Base-by-base conservation (phyloP, 1,140 invertebrate genomes). In the Oreohelix idahoensis region DNA sequence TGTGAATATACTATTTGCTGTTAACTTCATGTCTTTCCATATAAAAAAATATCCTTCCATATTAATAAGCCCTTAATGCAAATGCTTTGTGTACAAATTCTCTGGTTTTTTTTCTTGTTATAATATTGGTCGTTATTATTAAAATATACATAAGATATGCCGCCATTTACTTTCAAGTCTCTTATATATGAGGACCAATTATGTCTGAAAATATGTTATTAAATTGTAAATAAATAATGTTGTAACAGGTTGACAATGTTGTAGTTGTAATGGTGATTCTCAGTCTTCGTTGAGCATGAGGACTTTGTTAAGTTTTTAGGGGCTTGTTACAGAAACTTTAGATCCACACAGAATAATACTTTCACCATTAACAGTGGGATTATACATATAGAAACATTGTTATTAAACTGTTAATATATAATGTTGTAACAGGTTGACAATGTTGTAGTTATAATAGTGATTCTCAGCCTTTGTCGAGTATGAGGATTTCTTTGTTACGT, bases 41-140 rank as follows among this genome's bases (percentile, higher is more conserved):
- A 26, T 45, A 39, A 71, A n/a, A n/a, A n/a, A n/a, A 39, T 74
- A 74, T 74, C 71, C 38, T 42, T 74, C 71, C 38, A 74, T 74
- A 42, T 74, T 23, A 74, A 39, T 39, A 45, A 74, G 1, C 13
- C 71, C 29, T 29, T 42, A 2, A 23, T 39, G 36, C 38, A 74
- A 74, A 45, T 39, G n/a, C 71, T 39, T 17, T 39, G 2, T 39
- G 26, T 74, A 39, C 38, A 39, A 39, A 35, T 39, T 17, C 10
- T 66, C 23, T 58, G 26, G 2, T 0, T 66, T 66, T 29, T 42
- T 74, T 42, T 74, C 11, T 74, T 74, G n/a, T 20, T 20, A 15
- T 58, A 58, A 11, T 11, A 20, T 15, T n/a, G 26, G 45, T 17
- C 10, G 2, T 36, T 35, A n/a, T 39, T 13, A 42, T 42, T 45